phyloP scores from a whole-genome alignment of 2,888 invertebrate genomes.

The Colostygia pectinataria region DNA sequence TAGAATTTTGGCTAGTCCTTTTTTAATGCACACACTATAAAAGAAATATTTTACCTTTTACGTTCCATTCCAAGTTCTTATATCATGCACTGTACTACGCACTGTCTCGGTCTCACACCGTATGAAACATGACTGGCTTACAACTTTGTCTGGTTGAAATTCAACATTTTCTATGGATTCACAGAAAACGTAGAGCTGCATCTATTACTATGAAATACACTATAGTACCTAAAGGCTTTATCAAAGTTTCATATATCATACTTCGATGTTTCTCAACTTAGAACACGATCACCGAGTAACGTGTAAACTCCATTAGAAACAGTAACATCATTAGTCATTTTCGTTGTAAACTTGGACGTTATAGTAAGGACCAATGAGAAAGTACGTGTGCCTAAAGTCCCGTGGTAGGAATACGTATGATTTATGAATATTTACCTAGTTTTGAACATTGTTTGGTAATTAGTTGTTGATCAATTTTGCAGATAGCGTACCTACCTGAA shows the following conservation, averaged over 20 bases:
- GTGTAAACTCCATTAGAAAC: conserved; percentile 39
- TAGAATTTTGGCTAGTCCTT: too few species aligned
- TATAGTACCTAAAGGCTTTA: not conserved
- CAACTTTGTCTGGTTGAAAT: too few species aligned
- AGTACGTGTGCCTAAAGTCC: conserved; percentile 22
- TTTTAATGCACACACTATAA: too few species aligned
- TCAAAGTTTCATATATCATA: conserved; percentile 2
- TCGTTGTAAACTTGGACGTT: conserved; percentile 42
- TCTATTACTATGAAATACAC: too few species aligned
- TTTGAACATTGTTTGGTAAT: conserved; percentile 5
- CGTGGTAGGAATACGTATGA: conserved; percentile 1
- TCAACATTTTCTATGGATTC: too few species aligned
- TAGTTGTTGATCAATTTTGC: not conserved
- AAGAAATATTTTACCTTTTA: too few species aligned
- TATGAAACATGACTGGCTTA: too few species aligned
- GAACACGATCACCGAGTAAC: conserved; percentile 30
- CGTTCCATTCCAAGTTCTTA: too few species aligned
- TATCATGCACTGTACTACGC: too few species aligned
- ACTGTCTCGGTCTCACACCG: too few species aligned
- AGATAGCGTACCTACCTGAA: not conserved
- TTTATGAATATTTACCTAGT: conserved; percentile 14
- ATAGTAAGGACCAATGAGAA: conserved; percentile 33
- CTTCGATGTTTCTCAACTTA: conserved; percentile 22
- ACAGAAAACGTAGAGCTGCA: too few species aligned
- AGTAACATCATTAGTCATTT: conserved; percentile 46